These are phyloP conservation scores for Amazona guildingii DNA, from an alignment of 2,113 vertebrate species.

Conservation along the genomic window DNA sequence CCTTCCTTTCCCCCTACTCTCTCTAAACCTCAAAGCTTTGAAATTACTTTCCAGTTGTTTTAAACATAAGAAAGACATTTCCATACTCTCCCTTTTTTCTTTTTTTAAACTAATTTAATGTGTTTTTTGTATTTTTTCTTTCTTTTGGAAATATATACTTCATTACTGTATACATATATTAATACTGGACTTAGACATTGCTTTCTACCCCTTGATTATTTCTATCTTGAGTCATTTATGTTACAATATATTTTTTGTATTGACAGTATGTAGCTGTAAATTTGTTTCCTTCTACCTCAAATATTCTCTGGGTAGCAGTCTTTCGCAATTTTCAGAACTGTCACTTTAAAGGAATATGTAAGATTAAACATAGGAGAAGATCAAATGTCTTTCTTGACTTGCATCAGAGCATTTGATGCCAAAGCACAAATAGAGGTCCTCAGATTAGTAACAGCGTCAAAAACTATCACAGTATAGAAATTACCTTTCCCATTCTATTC, in stretches of 20 bases:
- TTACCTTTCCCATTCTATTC: not conserved
- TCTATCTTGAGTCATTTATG: not conserved
- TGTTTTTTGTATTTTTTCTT: fast-evolving
- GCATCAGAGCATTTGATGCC: not conserved
- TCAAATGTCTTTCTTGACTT: not conserved
- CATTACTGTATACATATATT: not conserved
- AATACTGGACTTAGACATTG: not conserved
- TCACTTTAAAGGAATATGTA: not conserved
- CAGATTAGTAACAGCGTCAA: not conserved
- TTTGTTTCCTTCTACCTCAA: not conserved
- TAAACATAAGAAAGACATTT: not conserved
- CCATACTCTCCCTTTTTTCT: not conserved
- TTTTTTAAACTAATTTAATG: not conserved
- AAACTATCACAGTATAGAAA: not conserved
- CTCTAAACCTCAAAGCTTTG: not conserved
- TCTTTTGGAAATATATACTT: not conserved
- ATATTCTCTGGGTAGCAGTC: not conserved
- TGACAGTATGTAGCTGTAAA: not conserved
- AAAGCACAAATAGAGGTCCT: not conserved
- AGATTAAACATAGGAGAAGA: not conserved
- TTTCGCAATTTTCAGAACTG: not conserved
- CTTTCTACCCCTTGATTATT: not conserved
- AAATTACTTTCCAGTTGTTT: not conserved
- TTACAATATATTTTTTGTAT: not conserved
- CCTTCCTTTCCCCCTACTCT: not conserved